Conservation (phyloP, 2,797 vertebrate genomes). For the Periparus ater region DNA sequence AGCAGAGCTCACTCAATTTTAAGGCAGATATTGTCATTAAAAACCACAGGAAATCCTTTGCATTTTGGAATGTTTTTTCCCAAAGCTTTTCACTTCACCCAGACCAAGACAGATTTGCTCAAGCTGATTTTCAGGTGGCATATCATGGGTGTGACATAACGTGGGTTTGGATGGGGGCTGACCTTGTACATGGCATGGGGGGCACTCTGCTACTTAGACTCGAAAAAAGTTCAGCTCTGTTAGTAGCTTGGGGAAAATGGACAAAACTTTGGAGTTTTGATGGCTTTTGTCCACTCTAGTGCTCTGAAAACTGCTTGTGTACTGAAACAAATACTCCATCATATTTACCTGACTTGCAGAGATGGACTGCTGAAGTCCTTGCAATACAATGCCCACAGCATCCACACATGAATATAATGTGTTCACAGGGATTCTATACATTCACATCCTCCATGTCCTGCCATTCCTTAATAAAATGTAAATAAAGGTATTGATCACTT, state of each 20-base stretch:
- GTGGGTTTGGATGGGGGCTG: not conserved
- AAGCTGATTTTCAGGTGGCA: not conserved
- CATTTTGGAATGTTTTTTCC: not conserved
- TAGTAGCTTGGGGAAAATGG: not conserved
- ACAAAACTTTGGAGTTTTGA: not conserved
- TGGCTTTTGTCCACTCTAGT: not conserved
- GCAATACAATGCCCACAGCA: not conserved
- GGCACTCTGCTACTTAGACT: not conserved
- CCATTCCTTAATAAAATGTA: not conserved
- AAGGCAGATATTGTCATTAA: not conserved
- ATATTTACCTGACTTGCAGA: not conserved
- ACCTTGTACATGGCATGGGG: accelerated
- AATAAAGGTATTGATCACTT: not conserved
- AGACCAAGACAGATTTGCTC: not conserved
- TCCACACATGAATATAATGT: accelerated
- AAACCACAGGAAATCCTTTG: not conserved
- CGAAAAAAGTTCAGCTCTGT: not conserved
- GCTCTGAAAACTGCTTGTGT: not conserved
- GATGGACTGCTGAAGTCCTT: not conserved
- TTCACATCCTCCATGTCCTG: not conserved
- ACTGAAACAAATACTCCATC: not conserved
- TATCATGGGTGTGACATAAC: not conserved
- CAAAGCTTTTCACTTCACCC: not conserved
- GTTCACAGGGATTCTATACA: not conserved
- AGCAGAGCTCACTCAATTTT: not conserved